Percentiles rank a stretch among this genome's conserved stretches.
Conservation (phyloP, 1,140 invertebrate genomes). For the Condylostylus longicornis region DNA sequence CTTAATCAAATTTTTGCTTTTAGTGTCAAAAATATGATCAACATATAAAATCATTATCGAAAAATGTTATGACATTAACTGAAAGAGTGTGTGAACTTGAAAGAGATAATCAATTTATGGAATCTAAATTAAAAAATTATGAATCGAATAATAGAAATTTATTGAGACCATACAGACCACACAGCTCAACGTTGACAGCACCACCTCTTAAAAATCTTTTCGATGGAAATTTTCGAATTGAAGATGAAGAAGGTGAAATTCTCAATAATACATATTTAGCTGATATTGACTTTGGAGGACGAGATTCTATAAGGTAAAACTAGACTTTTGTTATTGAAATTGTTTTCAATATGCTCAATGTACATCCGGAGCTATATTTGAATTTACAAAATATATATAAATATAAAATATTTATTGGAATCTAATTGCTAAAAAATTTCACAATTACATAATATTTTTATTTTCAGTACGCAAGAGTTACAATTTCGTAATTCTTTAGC, state of each 20-base stretch:
- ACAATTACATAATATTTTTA: neutral
- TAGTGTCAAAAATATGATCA: slow-evolving; percentile 26
- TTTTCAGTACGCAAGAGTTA: slow-evolving; percentile 40
- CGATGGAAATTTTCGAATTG: slow-evolving; percentile 45
- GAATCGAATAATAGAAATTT: too few species aligned
- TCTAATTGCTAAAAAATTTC: neutral
- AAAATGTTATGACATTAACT: too few species aligned
- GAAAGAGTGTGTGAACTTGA: too few species aligned
- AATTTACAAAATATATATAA: neutral
- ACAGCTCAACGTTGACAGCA: slow-evolving; percentile 8
- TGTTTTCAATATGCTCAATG: too few species aligned
- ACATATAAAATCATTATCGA: slow-evolving; percentile 22
- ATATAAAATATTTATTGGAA: slow-evolving; percentile 2
- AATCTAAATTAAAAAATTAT: too few species aligned
- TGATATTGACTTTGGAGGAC: slow-evolving; percentile 40
- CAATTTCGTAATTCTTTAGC: slow-evolving; percentile 71
- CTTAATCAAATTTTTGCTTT: neutral
- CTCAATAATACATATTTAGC: slow-evolving; percentile 59
- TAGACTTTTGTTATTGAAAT: neutral
- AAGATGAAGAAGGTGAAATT: slow-evolving; percentile 68
- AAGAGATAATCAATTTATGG: too few species aligned
- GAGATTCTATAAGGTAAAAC: slow-evolving; percentile 1
- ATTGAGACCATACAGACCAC: slow-evolving; percentile 8
- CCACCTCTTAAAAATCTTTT: slow-evolving; percentile 6
- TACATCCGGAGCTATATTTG: too few species aligned